Evolutionary conservation across 2,113 vertebrate species (phyloP).

Genomic region (Ctenomys sociabilis): DNA sequence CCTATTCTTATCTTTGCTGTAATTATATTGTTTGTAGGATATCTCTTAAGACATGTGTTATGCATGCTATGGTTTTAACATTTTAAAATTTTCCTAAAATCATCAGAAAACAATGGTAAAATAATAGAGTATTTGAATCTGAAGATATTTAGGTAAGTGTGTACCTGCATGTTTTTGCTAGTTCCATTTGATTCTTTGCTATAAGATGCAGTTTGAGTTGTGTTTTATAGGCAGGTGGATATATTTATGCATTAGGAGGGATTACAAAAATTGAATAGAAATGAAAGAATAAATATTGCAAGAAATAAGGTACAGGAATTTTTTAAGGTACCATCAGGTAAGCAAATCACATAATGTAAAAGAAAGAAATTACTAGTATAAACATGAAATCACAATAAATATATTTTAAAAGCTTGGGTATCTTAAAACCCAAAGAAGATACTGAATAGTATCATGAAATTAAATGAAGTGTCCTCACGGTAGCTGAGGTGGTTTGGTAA

Average conservation of each 20-base stretch:
- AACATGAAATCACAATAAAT: conserved; percentile 31
- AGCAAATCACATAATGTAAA: not conserved
- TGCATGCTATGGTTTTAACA: not conserved
- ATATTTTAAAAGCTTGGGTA: not conserved
- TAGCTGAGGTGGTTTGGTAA: not conserved
- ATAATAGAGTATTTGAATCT: not conserved
- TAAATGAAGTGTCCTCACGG: not conserved
- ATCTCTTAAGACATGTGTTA: not conserved
- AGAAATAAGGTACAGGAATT: not conserved
- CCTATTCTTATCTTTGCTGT: conserved; percentile 24
- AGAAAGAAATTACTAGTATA: not conserved
- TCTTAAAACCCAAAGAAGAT: not conserved
- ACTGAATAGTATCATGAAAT: conserved; percentile 7
- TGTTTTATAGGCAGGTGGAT: conserved; percentile 25
- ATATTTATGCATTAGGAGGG: not conserved
- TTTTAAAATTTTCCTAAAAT: not conserved
- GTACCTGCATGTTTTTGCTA: conserved; percentile 30
- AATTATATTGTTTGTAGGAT: not conserved
- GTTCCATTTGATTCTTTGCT: conserved; percentile 32
- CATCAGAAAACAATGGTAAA: conserved; percentile 24
- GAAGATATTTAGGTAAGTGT: conserved; percentile 21
- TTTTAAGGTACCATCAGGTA: conserved; percentile 5
- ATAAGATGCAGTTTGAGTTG: conserved; percentile 14
- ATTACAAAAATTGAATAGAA: conserved; percentile 61
- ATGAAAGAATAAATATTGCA: conserved; percentile 3